A percentile compares a stretch with the other conserved stretches of the same genome.
These are phyloP conservation scores for Marmota monax DNA, from an alignment of 2,113 vertebrate species.

Conservation along the genomic window DNA sequence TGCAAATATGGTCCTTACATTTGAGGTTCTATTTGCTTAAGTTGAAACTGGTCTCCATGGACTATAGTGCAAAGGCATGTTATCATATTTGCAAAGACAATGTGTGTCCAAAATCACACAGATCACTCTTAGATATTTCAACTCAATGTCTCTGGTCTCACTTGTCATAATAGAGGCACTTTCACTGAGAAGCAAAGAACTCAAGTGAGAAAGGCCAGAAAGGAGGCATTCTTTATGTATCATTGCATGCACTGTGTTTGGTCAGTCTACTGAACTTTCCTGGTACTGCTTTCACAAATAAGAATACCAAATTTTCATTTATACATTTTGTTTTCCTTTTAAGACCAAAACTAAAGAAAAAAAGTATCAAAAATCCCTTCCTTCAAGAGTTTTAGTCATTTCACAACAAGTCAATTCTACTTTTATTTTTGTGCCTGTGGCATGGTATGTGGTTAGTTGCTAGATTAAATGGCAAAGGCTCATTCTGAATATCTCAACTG, in stretches of 20 bases:
- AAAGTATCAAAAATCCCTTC: neutral
- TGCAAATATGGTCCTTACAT: neutral
- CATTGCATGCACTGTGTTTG: neutral
- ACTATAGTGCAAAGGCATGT: neutral
- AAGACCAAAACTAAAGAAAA: neutral
- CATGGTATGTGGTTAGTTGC: neutral
- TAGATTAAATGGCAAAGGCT: neutral
- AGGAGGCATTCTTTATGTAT: neutral
- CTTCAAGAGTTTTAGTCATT: slow-evolving; percentile 34
- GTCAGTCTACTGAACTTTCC: neutral
- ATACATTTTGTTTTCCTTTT: slow-evolving; percentile 12
- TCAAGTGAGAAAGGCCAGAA: slow-evolving; percentile 34
- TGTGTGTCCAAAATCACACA: neutral
- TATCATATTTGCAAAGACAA: neutral
- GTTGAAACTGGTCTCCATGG: neutral
- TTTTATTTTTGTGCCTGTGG: slow-evolving; percentile 52
- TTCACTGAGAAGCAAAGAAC: slow-evolving; percentile 47
- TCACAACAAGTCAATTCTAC: neutral
- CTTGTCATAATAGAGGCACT: neutral
- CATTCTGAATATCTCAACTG: neutral
- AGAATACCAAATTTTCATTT: slow-evolving; percentile 6
- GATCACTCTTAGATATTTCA: slow-evolving; percentile 7
- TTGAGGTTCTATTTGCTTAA: neutral
- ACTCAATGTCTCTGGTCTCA: neutral
- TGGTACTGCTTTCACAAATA: neutral